Conservation (phyloP, 1,140 invertebrate genomes). For the Coenobita brevimanus region DNA sequence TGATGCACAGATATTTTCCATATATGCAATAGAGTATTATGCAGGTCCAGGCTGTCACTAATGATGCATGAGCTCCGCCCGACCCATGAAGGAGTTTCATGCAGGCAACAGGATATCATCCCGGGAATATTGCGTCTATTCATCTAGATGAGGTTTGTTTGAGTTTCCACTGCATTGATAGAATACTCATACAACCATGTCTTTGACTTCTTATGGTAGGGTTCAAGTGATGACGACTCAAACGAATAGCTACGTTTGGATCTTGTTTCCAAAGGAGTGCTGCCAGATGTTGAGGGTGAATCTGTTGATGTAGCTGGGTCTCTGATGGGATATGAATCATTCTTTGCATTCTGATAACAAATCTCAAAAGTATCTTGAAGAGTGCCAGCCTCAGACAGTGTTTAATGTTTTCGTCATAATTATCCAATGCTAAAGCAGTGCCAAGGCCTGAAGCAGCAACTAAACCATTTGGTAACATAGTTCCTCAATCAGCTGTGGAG, state of each 20-base stretch:
- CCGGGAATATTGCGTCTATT: too few species aligned
- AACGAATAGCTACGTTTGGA: too few species aligned
- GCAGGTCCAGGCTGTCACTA: background rate
- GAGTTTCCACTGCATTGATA: too few species aligned
- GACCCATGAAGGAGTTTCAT: background rate
- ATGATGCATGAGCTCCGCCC: background rate
- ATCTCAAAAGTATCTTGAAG: constrained; percentile 17
- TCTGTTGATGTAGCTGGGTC: background rate
- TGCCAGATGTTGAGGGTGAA: background rate
- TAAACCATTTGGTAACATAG: background rate
- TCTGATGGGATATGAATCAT: background rate
- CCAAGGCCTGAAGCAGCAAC: background rate
- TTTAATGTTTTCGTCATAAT: constrained; percentile 30
- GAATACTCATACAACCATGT: too few species aligned
- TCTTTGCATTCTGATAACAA: constrained; percentile 11
- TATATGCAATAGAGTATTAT: background rate
- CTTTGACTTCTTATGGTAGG: too few species aligned
- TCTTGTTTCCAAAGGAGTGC: background rate
- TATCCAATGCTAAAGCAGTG: constrained; percentile 5
- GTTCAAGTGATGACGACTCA: too few species aligned
- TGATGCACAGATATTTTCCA: background rate
- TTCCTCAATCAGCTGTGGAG: too few species aligned
- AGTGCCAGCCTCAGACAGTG: background rate
- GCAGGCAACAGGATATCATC: too few species aligned
- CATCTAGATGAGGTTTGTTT: too few species aligned